Conservation (phyloP, 1,140 invertebrate genomes). For the Ylistrum balloti region DNA sequence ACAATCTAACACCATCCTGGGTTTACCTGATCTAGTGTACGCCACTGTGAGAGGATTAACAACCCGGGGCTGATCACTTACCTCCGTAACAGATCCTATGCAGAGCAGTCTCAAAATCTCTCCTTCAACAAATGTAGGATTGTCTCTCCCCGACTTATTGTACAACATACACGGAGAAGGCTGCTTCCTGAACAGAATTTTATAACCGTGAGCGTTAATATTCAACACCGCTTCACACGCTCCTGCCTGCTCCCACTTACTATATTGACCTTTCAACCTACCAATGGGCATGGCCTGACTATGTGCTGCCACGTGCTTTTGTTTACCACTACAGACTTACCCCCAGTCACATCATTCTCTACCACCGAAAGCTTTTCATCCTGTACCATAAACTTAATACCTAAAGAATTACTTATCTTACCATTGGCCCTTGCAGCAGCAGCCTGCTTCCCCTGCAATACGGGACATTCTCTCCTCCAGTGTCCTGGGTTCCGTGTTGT, state of each 20-base stretch:
- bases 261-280: not conserved
- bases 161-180: constrained; percentile 22
- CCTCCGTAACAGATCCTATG: constrained; percentile 49
- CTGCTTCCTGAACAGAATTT: constrained; percentile 48
- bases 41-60: constrained; percentile 58
- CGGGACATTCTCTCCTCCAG: constrained; percentile 42
- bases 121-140: constrained; percentile 43
- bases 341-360: not conserved
- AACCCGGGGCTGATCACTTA: constrained; percentile 42
- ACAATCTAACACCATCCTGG: constrained; percentile 53
- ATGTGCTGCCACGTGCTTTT: no score
- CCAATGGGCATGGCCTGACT: not conserved
- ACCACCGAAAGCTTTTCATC: not conserved
- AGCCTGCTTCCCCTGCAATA: not conserved
- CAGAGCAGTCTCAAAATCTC: constrained; percentile 45
- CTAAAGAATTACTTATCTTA: not conserved
- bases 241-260: constrained; percentile 47
- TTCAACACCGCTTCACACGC: constrained; percentile 43
- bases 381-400: not conserved
- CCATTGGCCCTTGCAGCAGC: not conserved
- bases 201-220: constrained; percentile 52
- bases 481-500: constrained; percentile 42
- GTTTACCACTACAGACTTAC: not conserved
- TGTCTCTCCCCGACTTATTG: constrained; percentile 56
- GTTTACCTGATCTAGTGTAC: constrained; percentile 45